phyloP scores from a whole-genome alignment of 2,113 vertebrate species.

The Eira barbara region DNA sequence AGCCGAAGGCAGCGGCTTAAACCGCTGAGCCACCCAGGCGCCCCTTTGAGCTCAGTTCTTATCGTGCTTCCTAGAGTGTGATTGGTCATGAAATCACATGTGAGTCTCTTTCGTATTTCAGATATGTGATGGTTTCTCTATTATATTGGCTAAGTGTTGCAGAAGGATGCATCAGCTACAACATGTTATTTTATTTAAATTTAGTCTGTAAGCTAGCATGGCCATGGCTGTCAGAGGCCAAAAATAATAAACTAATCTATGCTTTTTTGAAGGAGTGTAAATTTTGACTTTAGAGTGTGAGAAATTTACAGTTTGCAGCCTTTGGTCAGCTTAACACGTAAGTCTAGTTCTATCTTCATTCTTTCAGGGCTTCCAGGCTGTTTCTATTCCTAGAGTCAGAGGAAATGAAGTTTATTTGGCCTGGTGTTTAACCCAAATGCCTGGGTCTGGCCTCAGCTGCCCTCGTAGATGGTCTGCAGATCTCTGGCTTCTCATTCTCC shows the following conservation, averaged over 20 bases:
- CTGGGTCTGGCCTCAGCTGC: not conserved
- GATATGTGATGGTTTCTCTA: not conserved
- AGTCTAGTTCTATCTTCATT: not conserved
- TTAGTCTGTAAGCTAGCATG: not conserved
- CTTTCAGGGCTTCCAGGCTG: not conserved
- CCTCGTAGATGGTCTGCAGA: not conserved
- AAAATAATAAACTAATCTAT: not conserved
- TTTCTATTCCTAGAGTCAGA: not conserved
- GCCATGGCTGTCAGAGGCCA: not conserved
- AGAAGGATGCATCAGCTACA: not conserved
- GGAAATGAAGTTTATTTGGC: not conserved
- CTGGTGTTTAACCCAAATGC: not conserved
- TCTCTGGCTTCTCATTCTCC: not conserved
- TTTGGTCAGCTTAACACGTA: not conserved
- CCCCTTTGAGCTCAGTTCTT: not conserved
- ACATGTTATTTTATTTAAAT: not conserved
- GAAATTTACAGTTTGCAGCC: not conserved
- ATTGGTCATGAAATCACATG: not conserved
- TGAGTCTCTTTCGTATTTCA: not conserved
- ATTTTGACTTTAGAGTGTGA: not conserved
- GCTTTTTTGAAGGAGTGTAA: not conserved
- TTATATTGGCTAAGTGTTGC: not conserved
- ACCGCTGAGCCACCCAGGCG: no score
- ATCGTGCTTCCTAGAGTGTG: not conserved
- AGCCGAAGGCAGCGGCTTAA: no score